Base-by-base conservation (phyloP, 2,797 vertebrate species). In the Cuniculus paca region DNA sequence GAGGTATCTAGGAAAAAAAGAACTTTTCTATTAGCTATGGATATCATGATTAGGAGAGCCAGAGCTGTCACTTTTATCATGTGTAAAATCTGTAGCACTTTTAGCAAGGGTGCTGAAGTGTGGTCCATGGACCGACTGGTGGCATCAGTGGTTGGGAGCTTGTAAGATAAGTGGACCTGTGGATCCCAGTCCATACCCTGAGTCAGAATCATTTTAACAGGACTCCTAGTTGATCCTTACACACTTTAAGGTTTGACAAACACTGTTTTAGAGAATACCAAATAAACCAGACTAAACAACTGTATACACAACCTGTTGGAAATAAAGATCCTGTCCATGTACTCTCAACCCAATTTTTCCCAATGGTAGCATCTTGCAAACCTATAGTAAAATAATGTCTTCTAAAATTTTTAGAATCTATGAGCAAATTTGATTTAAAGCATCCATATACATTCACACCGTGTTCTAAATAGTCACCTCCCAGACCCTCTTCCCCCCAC, bases 391-490 rank as follows among this genome's bases (percentile, higher is more conserved):
- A 88, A 74, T n/a, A 72, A 70, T 34, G 4, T 26, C 20, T 93
- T 72, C 52, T 88, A 36, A 92, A 88, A 60, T 6, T 56, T 7
- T 10, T 92, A 50, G 26, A 52, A 56, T 79, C 13, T 65, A 3
- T 65, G 56, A 78, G 10, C 2, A 60, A 12, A 83, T 92, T 42
- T 84, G 28, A 95, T 20, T 60, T 80, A 87, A 91, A 93, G 60
- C 24, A 50, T 72, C 36, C 56, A 34, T 56, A 26, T 92, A 36
- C 61, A 84, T 83, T 84, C 2, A 13, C 52, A 52, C 34, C 79
- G 4, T 52, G 42, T 96, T 90, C 85, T 88, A 72, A 85, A 50
- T 45, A 39, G 81, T 68, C 42, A 45, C 7, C 82, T 85, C 10
- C 26, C 60, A 75, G 31, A 60, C 9, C 28, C 36, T 28, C 36